These are phyloP conservation scores for Scaptomyza polygonia DNA, from an alignment of 2,888 invertebrate species.

Conservation along the genomic window DNA sequence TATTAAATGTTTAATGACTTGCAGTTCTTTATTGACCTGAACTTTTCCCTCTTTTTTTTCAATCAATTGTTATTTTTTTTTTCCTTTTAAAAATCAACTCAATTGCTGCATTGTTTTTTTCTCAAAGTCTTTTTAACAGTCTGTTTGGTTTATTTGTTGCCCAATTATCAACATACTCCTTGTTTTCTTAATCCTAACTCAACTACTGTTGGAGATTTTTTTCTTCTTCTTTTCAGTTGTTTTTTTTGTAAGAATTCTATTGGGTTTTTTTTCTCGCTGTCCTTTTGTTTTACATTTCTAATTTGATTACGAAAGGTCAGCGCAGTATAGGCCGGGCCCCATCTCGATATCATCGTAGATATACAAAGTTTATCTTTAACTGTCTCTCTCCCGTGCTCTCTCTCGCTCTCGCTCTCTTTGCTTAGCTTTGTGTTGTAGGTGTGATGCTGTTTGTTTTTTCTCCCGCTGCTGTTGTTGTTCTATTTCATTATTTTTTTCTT, in stretches of 20 bases:
- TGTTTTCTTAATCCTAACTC: background rate
- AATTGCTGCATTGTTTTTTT: background rate
- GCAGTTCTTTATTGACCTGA: no score
- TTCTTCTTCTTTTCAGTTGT: constrained; percentile 5
- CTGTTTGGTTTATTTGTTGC: constrained; percentile 33
- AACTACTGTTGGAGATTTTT: constrained; percentile 8
- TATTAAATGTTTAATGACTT: background rate
- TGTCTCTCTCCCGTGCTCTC: background rate
- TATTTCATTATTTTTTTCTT: constrained; percentile 19
- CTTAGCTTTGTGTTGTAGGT: constrained; percentile 52
- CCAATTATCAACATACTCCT: constrained; percentile 28
- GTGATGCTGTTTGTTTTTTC: constrained; percentile 46
- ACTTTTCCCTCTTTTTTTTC: background rate
- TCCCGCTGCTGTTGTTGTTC: constrained; percentile 22
- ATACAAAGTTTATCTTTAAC: background rate
- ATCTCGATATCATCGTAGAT: background rate
- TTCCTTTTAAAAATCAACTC: background rate
- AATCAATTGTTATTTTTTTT: background rate
- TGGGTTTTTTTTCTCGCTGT: constrained; percentile 10
- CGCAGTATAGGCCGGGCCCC: constrained; percentile 30
- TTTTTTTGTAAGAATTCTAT: constrained; percentile 8
- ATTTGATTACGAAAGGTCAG: constrained; percentile 79
- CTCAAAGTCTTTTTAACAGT: background rate
- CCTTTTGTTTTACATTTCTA: constrained; percentile 57
- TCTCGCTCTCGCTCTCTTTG: constrained; percentile 3